Evolutionary conservation across 2,888 invertebrate genomes (phyloP), one percentile per base, ranked within the genome.

Genomic region (Ornithoptera alexandrae): DNA sequence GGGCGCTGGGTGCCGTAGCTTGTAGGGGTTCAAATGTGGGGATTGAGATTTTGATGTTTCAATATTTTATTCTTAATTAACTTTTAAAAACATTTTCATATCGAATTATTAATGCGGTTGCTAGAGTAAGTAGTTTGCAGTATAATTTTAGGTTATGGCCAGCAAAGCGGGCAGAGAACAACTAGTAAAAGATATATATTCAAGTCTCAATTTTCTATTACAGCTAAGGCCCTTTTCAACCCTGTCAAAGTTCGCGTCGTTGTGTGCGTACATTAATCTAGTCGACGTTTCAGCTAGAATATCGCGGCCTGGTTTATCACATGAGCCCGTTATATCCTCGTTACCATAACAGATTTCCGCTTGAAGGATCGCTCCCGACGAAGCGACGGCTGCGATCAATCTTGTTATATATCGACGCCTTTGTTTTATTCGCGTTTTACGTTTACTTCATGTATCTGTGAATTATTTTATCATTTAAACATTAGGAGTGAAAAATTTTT

Each of bases 341-440:
- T 64, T 69, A 69, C 60, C 59, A 63, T 69, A 60, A 69, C 64
- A 64, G 64, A 53, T 64, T 69, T 60, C 68, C 64, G 53, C 64
- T 53, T 59, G 68, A 59, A 42, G 24, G 60, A 60, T 22, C 64
- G 68, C 46, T 64, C 42, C 53, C 56, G 56, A 50, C 64, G 39
- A 56, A 39, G 39, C 64, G 60, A 60, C 60, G 22, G 56, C 60
- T 64, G 36, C 60, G 53, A 69, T 69, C 64, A 65, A 69, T 65
- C 68, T 69, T 56, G 63, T 64, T 68, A 64, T 42, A 42, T 62
- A 62, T 39, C 57, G 61, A 17, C 39, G n/a, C 62, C 53, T 65
- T 59, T n/a, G 39, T 65, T 24, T 58, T 24, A 39, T 59, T 15
- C 30, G 7, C n/a, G 30, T 12, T 59, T 65, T 59, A 66, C n/a